phyloP scores from a whole-genome alignment of 1,140 invertebrate genomes.

The Eupristina koningsbergeri region DNA sequence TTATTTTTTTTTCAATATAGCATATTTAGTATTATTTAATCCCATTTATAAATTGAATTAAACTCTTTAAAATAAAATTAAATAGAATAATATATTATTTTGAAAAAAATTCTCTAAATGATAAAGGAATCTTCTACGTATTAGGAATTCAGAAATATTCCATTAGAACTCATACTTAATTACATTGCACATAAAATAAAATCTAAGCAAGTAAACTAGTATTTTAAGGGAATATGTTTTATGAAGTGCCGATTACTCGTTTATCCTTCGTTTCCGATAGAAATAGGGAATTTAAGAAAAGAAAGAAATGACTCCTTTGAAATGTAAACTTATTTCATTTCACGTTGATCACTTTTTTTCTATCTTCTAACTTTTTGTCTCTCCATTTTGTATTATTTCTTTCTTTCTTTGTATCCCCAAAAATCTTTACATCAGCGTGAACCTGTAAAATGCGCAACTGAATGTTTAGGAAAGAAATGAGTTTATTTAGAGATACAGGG shows the following conservation, averaged over 20 bases:
- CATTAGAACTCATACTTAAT: too few species aligned
- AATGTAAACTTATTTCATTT: constrained; percentile 57
- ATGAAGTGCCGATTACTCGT: constrained; percentile 16
- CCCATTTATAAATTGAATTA: too few species aligned
- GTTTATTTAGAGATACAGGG: constrained; percentile 18
- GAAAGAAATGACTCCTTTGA: constrained; percentile 53
- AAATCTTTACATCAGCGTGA: constrained; percentile 10
- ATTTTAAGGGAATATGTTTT: not conserved
- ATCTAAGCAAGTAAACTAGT: too few species aligned
- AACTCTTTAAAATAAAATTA: too few species aligned
- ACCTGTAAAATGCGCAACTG: constrained; percentile 11
- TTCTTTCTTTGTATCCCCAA: not conserved
- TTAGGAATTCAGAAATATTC: too few species aligned
- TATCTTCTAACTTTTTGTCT: constrained; percentile 6
- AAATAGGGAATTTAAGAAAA: constrained; percentile 56
- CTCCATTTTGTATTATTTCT: not conserved
- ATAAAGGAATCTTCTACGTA: too few species aligned
- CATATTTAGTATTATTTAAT: too few species aligned
- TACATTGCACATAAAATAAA: too few species aligned
- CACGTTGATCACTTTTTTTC: constrained; percentile 1
- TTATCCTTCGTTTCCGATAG: constrained; percentile 29
- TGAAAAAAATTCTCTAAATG: too few species aligned
- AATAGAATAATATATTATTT: too few species aligned
- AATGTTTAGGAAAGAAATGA: constrained; percentile 1
- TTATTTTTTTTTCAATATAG: too few species aligned